phyloP scores from a whole-genome alignment of 2,113 vertebrate species.

The Centropus bengalensis region DNA sequence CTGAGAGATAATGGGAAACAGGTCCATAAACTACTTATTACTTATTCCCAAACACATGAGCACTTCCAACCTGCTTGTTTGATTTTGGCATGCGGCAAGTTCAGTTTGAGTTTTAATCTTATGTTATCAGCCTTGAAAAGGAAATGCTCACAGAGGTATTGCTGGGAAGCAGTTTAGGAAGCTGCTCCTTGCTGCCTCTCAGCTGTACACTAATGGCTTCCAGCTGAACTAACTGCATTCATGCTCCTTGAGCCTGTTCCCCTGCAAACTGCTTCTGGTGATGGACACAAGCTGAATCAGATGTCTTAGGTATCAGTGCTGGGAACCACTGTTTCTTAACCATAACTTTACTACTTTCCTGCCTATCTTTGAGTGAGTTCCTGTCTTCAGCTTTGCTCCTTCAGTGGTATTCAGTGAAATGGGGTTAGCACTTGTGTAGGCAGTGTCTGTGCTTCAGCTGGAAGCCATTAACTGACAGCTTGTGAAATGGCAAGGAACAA shows the following conservation, averaged over 20 bases:
- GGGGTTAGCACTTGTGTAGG: neutral
- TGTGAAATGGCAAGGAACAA: constrained; percentile 58
- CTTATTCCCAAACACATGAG: constrained; percentile 29
- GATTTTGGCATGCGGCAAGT: constrained; percentile 26
- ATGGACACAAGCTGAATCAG: neutral
- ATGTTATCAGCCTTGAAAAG: constrained; percentile 25
- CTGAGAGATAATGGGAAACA: constrained; percentile 52
- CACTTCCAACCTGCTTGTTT: constrained; percentile 27
- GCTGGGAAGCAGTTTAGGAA: constrained; percentile 46
- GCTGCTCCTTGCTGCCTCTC: constrained; percentile 49
- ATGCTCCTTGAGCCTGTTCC: neutral
- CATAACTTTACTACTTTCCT: neutral
- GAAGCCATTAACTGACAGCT: constrained; percentile 61
- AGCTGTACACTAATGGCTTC: constrained; percentile 41
- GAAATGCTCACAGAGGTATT: constrained; percentile 36
- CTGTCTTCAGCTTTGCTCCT: neutral
- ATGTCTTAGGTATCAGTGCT: neutral
- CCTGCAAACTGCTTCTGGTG: neutral
- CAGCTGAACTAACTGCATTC: constrained; percentile 39
- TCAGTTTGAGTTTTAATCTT: constrained; percentile 22
- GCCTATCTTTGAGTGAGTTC: neutral
- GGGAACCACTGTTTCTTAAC: neutral
- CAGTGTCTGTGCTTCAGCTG: constrained; percentile 39
- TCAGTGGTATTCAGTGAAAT: neutral
- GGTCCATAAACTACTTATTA: constrained; percentile 22